Conservation (phyloP, 2,113 vertebrate genomes). For the Epinephelus lanceolatus region DNA sequence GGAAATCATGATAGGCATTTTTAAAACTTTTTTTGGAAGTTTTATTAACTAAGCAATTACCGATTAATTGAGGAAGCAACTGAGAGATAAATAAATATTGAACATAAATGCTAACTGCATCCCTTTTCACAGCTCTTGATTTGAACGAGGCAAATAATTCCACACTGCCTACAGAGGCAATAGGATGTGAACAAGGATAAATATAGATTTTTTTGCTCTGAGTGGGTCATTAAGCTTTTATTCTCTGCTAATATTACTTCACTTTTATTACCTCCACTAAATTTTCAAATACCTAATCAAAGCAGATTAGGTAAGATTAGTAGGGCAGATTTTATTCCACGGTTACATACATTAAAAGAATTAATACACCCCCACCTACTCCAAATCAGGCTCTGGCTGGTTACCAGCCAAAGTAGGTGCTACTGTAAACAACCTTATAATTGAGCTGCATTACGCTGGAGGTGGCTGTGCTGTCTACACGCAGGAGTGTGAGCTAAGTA, state of each 20-base stretch:
- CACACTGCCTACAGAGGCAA: neutral
- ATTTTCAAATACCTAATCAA: neutral
- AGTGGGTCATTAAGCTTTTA: neutral
- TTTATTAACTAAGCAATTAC: no score
- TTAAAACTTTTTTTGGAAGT: neutral
- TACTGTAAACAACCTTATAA: conserved; percentile 19
- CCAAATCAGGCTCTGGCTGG: neutral
- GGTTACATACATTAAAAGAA: neutral
- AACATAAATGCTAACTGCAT: neutral
- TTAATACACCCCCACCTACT: neutral
- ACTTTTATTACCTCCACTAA: no score
- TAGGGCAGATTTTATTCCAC: neutral
- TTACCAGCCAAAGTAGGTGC: conserved; percentile 30
- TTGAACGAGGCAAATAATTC: neutral
- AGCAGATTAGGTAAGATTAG: neutral
- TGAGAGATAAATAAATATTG: neutral
- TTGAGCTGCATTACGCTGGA: conserved; percentile 7
- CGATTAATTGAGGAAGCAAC: neutral
- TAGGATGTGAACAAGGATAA: neutral
- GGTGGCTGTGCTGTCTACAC: neutral
- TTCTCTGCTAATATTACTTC: neutral
- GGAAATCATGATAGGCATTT: neutral
- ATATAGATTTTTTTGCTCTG: no score
- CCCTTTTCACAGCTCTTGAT: neutral
- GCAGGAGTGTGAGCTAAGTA: neutral